Evolutionary conservation across 2,888 invertebrate genomes (phyloP), one percentile per base, ranked within the genome.

Genomic region (Pachymerium ferrugineum): DNA sequence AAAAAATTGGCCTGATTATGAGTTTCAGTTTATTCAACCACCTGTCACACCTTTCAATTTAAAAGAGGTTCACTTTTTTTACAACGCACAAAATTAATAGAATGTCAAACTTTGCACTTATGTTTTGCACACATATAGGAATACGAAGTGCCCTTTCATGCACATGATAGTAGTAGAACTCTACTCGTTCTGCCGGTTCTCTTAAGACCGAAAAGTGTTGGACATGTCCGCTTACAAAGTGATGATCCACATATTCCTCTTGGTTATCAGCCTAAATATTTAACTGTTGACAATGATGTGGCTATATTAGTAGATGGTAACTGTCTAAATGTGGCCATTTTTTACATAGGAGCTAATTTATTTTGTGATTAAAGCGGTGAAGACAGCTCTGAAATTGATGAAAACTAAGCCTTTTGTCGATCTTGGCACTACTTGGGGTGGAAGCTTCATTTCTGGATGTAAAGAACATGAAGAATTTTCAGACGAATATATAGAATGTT

Each of bases 401-500:
- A 28, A 31, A 6, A 73, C 73, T 14, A 31, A 29, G 33, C 38
- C 73, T 8, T 73, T 73, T 25, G 22, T 12, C 14, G 33, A 73
- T 25, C 33, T 68, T 14, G 68, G 35, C 14, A 33, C 35, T 25
- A 33, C 67, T 22, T 73, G 68, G 67, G 67, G 67, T 33, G 68
- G 68, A 19, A 19, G 31, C 12, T 8, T 67, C 30, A 31, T 68
- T 31, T 67, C 73, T 8, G 73, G 73, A 0, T 73, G 73, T 25
- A 54, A 74, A 22, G 35, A 62, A 19, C 22, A 31, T 2, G 47
- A 74, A 19, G 38, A 71, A 69, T 74, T 68, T 1, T 22, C 74
- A 5, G 74, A 74, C 25, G 73, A 35, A 1, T 76, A 76, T 68
- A 74, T 71, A 72, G 73, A 76, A 54, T 76, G 76, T 22, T 75